Conservation (phyloP, 2,797 vertebrate genomes). For the Peromyscus eremicus region DNA sequence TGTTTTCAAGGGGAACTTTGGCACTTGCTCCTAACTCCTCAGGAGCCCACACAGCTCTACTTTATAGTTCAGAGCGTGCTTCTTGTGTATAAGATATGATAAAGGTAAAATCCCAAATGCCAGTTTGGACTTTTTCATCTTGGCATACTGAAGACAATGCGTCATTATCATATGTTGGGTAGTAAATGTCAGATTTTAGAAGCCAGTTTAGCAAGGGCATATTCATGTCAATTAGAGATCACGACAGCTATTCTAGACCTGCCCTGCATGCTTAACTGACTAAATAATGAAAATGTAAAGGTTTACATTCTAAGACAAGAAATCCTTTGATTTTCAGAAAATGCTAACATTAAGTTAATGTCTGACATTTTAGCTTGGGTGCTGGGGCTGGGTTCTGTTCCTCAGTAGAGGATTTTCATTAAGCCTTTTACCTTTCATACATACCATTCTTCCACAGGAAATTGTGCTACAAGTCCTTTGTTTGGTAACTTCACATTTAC, state of each 20-base stretch:
- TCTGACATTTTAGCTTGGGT: neutral
- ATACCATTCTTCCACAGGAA: neutral
- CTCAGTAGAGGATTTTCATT: neutral
- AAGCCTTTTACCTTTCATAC: neutral
- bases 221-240: slow-evolving; percentile 71
- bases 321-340: slow-evolving; percentile 69
- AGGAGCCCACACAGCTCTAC: slow-evolving; percentile 77
- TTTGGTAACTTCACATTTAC: neutral
- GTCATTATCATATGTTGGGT: slow-evolving; percentile 72
- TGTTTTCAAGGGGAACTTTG: slow-evolving; percentile 85
- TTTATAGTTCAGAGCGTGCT: slow-evolving; percentile 83
- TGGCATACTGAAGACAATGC: slow-evolving; percentile 56
- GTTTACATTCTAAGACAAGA: slow-evolving; percentile 55
- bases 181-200: slow-evolving; percentile 77
- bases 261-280: slow-evolving; percentile 75
- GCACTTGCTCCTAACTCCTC: slow-evolving; percentile 79
- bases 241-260: slow-evolving; percentile 62
- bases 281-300: slow-evolving; percentile 72
- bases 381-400: neutral
- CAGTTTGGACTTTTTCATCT: slow-evolving; percentile 79
- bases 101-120: slow-evolving; percentile 78
- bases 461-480: neutral
- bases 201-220: slow-evolving; percentile 78
- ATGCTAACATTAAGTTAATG: slow-evolving; percentile 45
- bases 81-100: slow-evolving; percentile 77